Conservation (phyloP, 2,888 invertebrate species). For the Sarcophaga rosellei region DNA sequence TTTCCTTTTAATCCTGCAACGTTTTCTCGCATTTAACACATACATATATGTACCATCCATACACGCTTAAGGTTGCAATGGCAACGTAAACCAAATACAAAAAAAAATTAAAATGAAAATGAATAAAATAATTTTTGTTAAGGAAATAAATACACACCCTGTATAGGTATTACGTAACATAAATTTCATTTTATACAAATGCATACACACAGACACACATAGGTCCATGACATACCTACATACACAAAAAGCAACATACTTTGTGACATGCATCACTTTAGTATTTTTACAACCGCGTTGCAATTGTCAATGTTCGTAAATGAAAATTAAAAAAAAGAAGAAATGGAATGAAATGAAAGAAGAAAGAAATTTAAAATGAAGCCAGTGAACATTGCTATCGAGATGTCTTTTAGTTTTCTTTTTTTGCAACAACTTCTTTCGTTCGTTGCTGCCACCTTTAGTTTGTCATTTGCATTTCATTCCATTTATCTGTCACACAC, state of each 20-base stretch:
- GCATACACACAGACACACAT: not conserved
- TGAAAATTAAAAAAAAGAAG: not conserved
- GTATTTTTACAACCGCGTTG: constrained; percentile 6
- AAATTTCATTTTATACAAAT: not conserved
- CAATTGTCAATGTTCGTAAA: constrained; percentile 21
- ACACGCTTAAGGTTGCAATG: not conserved
- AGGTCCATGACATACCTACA: not conserved
- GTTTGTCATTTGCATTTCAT: constrained; percentile 55
- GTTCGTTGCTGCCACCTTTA: constrained; percentile 5
- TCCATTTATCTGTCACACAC: constrained; percentile 7
- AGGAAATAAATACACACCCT: constrained; percentile 21
- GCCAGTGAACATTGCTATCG: not conserved
- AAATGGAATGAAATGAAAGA: not conserved
- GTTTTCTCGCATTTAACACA: not conserved
- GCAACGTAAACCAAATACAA: no score
- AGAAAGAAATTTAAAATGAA: not conserved
- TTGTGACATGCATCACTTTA: constrained; percentile 8
- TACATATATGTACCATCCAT: not conserved
- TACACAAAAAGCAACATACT: not conserved
- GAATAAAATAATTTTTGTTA: not conserved
- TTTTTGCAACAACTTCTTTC: constrained; percentile 5
- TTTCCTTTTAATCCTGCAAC: no score
- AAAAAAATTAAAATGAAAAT: not conserved
- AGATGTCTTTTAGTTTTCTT: not conserved
- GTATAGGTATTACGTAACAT: not conserved